Percentiles rank a stretch among this genome's conserved stretches.
Conservation (phyloP, 2,888 invertebrate genomes). For the Netelia fuscicornis region DNA sequence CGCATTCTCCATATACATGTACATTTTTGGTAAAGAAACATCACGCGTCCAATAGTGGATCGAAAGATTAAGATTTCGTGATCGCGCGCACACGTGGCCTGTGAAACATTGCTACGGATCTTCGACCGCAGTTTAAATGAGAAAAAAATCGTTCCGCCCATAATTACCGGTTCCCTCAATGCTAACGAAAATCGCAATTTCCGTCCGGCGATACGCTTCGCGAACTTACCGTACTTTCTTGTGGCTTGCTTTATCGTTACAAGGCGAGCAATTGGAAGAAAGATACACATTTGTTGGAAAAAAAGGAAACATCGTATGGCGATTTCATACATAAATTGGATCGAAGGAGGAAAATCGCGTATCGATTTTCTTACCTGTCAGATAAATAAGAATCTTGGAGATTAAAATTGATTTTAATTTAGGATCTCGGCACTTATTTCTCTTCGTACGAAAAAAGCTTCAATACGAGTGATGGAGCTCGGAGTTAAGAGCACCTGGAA, state of each 20-base stretch:
- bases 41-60: conserved; percentile 36
- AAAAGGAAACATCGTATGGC: neutral
- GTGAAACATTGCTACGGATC: conserved; percentile 13
- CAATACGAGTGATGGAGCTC: too few species aligned
- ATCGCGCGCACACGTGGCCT: conserved; percentile 24
- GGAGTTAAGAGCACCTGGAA: neutral
- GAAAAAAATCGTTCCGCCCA: conserved; percentile 14
- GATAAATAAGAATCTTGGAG: too few species aligned
- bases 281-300: neutral
- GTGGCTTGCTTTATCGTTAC: neutral
- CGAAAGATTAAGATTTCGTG: conserved; percentile 14
- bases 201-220: conserved; percentile 33
- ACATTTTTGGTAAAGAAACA: conserved; percentile 29
- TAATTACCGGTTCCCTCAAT: conserved; percentile 19
- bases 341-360: too few species aligned
- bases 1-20: neutral
- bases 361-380: too few species aligned
- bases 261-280: neutral
- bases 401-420: too few species aligned
- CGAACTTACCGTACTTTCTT: conserved; percentile 18
- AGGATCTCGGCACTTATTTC: too few species aligned
- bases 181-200: conserved; percentile 20
- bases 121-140: conserved; percentile 23
- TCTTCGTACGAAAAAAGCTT: too few species aligned
- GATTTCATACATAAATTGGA: too few species aligned